These are phyloP conservation scores for Aplysina aerophoba DNA, from an alignment of 37 sponge, comb jelly and placozoan species.

Conservation along the genomic window DNA sequence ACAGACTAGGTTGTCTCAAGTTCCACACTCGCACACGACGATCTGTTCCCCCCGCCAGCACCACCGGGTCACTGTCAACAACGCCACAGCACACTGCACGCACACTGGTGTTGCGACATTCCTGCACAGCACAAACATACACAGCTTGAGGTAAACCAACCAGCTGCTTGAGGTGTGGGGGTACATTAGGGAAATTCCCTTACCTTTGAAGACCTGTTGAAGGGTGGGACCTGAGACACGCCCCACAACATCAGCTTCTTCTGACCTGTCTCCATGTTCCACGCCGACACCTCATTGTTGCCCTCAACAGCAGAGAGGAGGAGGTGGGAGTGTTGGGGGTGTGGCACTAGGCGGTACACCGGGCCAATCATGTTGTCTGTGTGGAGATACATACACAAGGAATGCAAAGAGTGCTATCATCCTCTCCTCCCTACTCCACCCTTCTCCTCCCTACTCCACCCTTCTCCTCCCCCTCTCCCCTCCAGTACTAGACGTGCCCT, in stretches of 20 bases:
- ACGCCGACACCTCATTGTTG: constrained; percentile 84
- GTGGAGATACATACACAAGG: background rate
- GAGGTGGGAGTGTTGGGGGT: constrained; percentile 67
- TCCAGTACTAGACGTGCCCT: no score
- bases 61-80: constrained; percentile 58
- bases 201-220: constrained; percentile 4
- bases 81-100: constrained; percentile 50
- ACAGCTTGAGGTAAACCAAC: background rate
- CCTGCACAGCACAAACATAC: background rate
- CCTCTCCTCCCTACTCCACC: no score
- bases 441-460: no score
- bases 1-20: constrained; percentile 53
- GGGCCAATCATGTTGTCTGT: constrained; percentile 40
- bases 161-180: background rate
- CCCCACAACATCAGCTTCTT: constrained; percentile 84
- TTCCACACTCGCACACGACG: constrained; percentile 78
- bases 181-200: background rate
- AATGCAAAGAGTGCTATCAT: background rate
- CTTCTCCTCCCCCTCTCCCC: no score
- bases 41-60: constrained; percentile 84
- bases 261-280: constrained; percentile 87
- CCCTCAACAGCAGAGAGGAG: constrained; percentile 73
- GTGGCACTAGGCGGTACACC: constrained; percentile 68
- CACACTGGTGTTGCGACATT: constrained; percentile 36
- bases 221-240: constrained; percentile 28